These are phyloP conservation scores for Callipepla squamata DNA, from an alignment of 2,113 vertebrate genomes.

Conservation along the genomic window DNA sequence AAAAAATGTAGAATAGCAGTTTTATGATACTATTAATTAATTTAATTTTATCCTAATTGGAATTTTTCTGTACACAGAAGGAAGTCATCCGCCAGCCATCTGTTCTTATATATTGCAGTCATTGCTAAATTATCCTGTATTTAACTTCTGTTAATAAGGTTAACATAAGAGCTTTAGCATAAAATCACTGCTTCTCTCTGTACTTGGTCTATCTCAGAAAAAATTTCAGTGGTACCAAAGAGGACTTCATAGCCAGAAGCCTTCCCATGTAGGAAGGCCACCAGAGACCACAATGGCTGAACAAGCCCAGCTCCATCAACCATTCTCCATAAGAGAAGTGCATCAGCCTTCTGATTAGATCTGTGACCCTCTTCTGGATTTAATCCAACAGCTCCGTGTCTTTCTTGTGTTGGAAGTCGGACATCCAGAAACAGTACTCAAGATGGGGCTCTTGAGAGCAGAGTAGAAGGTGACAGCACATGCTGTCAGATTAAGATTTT, in stretches of 20 bases:
- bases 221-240: not conserved
- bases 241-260: not conserved
- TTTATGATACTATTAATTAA: constrained; percentile 62
- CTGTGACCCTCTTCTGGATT: not conserved
- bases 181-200: not conserved
- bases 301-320: not conserved
- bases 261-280: too few species aligned
- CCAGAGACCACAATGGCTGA: not conserved
- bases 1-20: constrained; percentile 26
- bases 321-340: too few species aligned
- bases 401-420: not conserved
- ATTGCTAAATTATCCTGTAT: constrained; percentile 52
- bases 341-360: not conserved
- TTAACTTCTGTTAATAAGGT: constrained; percentile 19
- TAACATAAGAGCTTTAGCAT: constrained; percentile 38
- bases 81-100: constrained; percentile 56
- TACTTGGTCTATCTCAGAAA: not conserved
- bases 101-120: constrained; percentile 41
- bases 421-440: not conserved
- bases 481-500: not conserved
- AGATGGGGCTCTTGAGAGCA: not conserved
- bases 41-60: constrained; percentile 63
- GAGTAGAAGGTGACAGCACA: not conserved
- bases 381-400: not conserved
- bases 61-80: constrained; percentile 57